These are phyloP conservation scores for Drosophila kokeensis DNA, from an alignment of 2,888 invertebrate genomes.

Conservation along the genomic window DNA sequence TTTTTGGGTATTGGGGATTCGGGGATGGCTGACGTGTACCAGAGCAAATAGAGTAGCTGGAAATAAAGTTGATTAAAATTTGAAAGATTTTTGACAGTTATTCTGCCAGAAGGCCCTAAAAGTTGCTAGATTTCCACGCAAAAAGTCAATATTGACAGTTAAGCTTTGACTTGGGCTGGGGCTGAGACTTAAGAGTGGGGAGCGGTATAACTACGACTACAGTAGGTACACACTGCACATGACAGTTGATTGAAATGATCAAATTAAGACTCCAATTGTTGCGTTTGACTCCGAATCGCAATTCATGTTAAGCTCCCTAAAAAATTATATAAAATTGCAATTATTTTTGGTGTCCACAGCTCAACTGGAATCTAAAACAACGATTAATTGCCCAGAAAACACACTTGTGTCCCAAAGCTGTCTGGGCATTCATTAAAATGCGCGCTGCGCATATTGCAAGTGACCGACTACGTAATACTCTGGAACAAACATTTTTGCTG, in stretches of 20 bases:
- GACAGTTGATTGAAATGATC: neutral
- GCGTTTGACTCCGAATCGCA: neutral
- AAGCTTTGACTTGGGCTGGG: conserved; percentile 33
- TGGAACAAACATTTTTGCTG: too few relatives aligned
- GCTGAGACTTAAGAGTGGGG: neutral
- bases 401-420: neutral
- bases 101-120: conserved; percentile 68
- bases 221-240: neutral
- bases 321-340: neutral
- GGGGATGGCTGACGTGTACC: conserved; percentile 34
- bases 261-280: neutral
- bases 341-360: neutral
- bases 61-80: conserved; percentile 81
- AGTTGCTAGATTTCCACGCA: conserved; percentile 63
- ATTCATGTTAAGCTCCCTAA: neutral
- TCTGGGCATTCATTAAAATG: neutral
- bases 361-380: neutral
- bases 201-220: neutral
- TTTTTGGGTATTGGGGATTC: neutral
- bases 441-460: neutral
- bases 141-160: conserved; percentile 72
- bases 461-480: neutral
- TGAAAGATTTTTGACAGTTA: conserved; percentile 80
- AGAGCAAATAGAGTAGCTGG: conserved; percentile 56
- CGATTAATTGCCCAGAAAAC: neutral